Percentiles rank a stretch among this genome's conserved stretches.
Conservation (phyloP, 2,888 invertebrate genomes). For the Sylvicola fuscatus region DNA sequence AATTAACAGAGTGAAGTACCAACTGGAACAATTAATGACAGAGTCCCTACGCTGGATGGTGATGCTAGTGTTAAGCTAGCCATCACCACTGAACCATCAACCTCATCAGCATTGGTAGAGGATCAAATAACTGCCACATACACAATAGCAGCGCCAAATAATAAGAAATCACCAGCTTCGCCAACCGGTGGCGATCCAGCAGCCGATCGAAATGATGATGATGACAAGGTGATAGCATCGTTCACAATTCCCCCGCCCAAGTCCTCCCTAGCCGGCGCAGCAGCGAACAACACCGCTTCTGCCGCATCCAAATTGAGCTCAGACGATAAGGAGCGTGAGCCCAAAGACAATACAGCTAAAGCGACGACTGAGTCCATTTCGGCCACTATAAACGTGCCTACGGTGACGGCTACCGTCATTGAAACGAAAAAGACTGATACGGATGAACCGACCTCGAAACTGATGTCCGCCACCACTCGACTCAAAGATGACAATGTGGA, state of each 20-base stretch:
- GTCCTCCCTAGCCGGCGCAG: constrained; percentile 1
- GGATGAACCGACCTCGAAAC: constrained; percentile 3
- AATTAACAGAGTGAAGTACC: constrained; percentile 5
- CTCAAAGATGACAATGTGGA: not conserved
- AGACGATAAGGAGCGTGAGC: constrained; percentile 3
- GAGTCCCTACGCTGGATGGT: constrained; percentile 10
- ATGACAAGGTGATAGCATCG: constrained; percentile 7
- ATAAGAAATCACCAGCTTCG: constrained; percentile 7
- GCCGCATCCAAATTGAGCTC: constrained; percentile 1
- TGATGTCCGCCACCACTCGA: constrained; percentile 4
- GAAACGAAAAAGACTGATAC: constrained; percentile 11
- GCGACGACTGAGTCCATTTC: constrained; percentile 4
- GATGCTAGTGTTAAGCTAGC: constrained; percentile 4
- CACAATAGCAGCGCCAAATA: constrained; percentile 6
- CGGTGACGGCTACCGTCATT: constrained; percentile 1
- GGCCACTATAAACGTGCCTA: constrained; percentile 8
- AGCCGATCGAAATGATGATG: constrained; percentile 5
- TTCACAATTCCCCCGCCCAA: constrained; percentile 9
- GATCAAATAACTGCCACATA: constrained; percentile 9
- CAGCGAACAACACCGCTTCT: constrained; percentile 3
- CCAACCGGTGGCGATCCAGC: too few relatives aligned
- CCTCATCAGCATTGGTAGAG: not conserved
- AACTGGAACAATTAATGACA: constrained; percentile 10
- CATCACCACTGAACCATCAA: constrained; percentile 4
- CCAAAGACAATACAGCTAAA: not conserved